A percentile compares a stretch with the other conserved stretches of the same genome.
Evolutionary conservation across 2,888 invertebrate species (phyloP).

Genomic region (Agriopis leucophaearia): DNA sequence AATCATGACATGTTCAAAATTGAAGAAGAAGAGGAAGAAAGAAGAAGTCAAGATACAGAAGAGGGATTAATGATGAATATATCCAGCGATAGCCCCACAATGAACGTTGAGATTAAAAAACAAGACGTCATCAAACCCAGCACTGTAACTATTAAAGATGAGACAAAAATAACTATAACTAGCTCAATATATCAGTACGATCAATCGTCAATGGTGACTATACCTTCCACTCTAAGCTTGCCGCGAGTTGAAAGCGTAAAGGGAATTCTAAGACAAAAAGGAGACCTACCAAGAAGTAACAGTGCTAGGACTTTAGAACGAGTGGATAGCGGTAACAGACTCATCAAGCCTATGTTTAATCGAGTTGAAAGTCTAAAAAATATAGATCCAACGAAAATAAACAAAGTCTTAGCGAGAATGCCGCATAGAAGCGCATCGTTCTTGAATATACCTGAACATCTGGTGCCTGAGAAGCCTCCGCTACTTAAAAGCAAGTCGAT

Average conservation of each 20-base stretch:
- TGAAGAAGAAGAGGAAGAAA: slow-evolving; percentile 82
- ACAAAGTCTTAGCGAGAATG: slow-evolving; percentile 75
- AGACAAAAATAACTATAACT: slow-evolving; percentile 77
- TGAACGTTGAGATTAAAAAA: slow-evolving; percentile 75
- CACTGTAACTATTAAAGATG: slow-evolving; percentile 79
- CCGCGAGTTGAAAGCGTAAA: slow-evolving; percentile 80
- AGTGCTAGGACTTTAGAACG: slow-evolving; percentile 74
- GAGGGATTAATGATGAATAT: slow-evolving; percentile 77
- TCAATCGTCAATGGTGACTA: slow-evolving; percentile 65
- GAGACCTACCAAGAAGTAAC: slow-evolving; percentile 69
- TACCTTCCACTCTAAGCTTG: slow-evolving; percentile 71
- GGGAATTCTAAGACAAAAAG: slow-evolving; percentile 71
- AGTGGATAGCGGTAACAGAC: slow-evolving; percentile 67
- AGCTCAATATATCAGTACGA: slow-evolving; percentile 76
- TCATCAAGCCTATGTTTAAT: slow-evolving; percentile 64
- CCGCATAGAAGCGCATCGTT: slow-evolving; percentile 83
- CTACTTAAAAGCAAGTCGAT: slow-evolving; percentile 77
- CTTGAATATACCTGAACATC: slow-evolving; percentile 78
- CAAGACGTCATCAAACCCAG: slow-evolving; percentile 80
- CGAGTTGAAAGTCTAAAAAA: slow-evolving; percentile 80
- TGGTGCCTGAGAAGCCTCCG: slow-evolving; percentile 75
- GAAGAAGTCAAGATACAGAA: slow-evolving; percentile 72
- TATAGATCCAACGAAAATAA: slow-evolving; percentile 76
- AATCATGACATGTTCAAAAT: slow-evolving; percentile 81
- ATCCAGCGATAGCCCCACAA: slow-evolving; percentile 49